phyloP scores from a whole-genome alignment of 2,888 invertebrate species.

The Cartodere bifasciata region DNA sequence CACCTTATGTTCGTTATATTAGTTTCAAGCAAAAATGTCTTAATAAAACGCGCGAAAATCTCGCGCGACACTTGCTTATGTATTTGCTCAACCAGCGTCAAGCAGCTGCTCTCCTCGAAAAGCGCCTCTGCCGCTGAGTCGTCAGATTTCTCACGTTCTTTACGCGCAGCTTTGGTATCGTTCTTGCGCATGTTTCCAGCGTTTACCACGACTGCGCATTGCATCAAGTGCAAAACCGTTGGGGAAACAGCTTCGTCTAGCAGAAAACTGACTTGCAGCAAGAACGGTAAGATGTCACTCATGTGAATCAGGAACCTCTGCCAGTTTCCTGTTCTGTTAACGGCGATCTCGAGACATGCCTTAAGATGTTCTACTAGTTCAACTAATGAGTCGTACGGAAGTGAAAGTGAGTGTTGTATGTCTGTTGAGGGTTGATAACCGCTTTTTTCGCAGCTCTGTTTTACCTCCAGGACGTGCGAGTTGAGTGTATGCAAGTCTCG shows the following conservation, averaged over 20 bases:
- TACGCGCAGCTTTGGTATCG: constrained; percentile 27
- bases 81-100: constrained; percentile 55
- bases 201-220: constrained; percentile 70
- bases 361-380: constrained; percentile 90
- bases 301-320: constrained; percentile 73
- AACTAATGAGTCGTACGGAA: constrained; percentile 84
- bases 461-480: constrained; percentile 55
- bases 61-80: constrained; percentile 51
- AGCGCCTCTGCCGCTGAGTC: constrained; percentile 51
- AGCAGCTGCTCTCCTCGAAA: constrained; percentile 55
- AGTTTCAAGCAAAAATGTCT: constrained; percentile 84
- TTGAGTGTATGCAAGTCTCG: constrained; percentile 88
- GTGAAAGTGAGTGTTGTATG: constrained; percentile 38
- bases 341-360: constrained; percentile 85
- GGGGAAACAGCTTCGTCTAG: constrained; percentile 87
- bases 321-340: constrained; percentile 88
- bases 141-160: constrained; percentile 54
- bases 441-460: constrained; percentile 41
- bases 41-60: constrained; percentile 62
- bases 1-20: constrained; percentile 87
- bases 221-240: constrained; percentile 77
- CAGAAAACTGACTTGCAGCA: constrained; percentile 72
- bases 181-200: constrained; percentile 22
- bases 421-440: constrained; percentile 38
- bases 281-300: constrained; percentile 63